Evolutionary conservation across 2,888 invertebrate species (phyloP), one percentile per base, ranked within the genome.

Genomic region (Drosophila yooni): DNA sequence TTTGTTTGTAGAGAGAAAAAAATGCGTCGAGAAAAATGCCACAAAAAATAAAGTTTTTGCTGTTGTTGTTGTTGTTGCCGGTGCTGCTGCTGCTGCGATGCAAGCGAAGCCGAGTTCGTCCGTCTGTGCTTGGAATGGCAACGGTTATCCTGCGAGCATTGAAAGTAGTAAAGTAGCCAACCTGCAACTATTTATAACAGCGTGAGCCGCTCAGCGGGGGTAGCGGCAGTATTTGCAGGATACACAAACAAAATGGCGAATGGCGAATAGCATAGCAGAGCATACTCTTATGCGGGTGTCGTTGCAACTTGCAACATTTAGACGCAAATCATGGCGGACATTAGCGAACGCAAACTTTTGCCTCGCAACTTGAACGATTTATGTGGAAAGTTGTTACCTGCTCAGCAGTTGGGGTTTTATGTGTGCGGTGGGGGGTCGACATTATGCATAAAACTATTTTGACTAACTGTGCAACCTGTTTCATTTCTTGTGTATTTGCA

Each of bases 401-500:
- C 29, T 46, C 36, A 29, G 50, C 25, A 53, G 34, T 29, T 10
- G 36, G 38, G 15, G 29, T 8, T n/a, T 27, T 56, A 50, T 50
- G 50, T 50, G 5, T 10, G 18, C 11, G 25, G 8, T 4, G 31
- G 33, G 27, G 36, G 25, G 61, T 56, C 63, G 59, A 60, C 75
- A 70, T 75, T 73, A 69, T 72, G 78, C 72, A 67, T 40, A 82
- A 57, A 77, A 72, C 67, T 74, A 72, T 74, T 73, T 75, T 74
- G 66, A 82, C 65, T 70, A 61, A 79, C 69, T 73, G 64, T 72
- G 67, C 69, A 62, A 84, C 73, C 73, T 65, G 73, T 76, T 76
- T 64, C 33, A 65, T 70, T 43, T 66, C 36, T 57, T 59, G 67
- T 50, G 58, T 70, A 76, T 95, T 95, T 95, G 7, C 95, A 98